Conservation (phyloP, 2,797 vertebrate genomes). For the Eptatretus atami region DNA sequence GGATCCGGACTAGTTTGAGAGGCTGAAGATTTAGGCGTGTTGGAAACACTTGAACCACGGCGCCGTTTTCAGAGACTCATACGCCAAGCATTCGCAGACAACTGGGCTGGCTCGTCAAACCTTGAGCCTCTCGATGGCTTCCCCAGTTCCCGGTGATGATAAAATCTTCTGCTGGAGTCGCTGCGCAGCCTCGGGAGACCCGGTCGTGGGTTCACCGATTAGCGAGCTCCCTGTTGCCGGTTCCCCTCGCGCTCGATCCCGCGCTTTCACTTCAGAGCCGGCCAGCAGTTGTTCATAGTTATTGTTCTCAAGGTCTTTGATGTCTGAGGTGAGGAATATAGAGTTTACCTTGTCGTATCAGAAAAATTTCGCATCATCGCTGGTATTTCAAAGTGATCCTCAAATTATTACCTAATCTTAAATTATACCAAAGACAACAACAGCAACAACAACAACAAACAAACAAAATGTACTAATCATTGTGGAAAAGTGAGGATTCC, state of each 20-base stretch:
- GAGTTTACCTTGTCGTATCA: too few relatives aligned
- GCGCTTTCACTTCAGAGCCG: slow-evolving; percentile 36
- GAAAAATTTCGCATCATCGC: too few relatives aligned
- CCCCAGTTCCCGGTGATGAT: slow-evolving; percentile 70
- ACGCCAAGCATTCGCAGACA: fast-evolving
- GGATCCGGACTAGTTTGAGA: too few relatives aligned
- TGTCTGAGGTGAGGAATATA: slow-evolving; percentile 18
- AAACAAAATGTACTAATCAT: too few relatives aligned
- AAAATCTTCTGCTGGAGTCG: slow-evolving; percentile 72
- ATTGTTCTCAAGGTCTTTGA: slow-evolving; percentile 53
- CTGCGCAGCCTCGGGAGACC: slow-evolving; percentile 65
- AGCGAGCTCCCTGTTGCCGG: slow-evolving; percentile 73
- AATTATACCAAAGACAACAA: too few relatives aligned
- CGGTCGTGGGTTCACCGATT: slow-evolving; percentile 63
- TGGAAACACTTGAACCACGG: neutral
- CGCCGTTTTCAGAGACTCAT: neutral
- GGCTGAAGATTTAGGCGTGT: too few relatives aligned
- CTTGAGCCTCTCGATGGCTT: slow-evolving; percentile 86
- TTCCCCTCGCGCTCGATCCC: slow-evolving; percentile 95
- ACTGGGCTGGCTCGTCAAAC: slow-evolving; percentile 15
- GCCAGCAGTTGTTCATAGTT: slow-evolving; percentile 21
- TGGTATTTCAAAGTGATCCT: too few relatives aligned
- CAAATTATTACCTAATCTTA: too few relatives aligned
- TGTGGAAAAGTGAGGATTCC: too few relatives aligned
- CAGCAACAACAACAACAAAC: too few relatives aligned